Base-by-base conservation (phyloP, 2,113 vertebrate genomes). In the Podarcis cretensis region DNA sequence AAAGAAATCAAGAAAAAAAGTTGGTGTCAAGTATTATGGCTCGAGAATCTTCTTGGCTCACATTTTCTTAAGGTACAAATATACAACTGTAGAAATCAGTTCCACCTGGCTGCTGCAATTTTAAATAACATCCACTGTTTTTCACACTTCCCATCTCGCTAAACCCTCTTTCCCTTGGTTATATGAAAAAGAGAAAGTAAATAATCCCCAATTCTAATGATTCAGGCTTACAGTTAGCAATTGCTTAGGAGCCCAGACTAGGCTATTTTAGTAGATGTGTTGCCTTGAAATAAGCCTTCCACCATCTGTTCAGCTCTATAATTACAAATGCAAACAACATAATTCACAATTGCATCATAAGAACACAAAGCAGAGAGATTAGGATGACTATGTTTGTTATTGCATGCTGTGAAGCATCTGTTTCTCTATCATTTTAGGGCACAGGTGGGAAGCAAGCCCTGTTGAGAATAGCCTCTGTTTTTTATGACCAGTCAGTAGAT, bases 231-330 rank as follows among this genome's bases (percentile, higher is more conserved):
- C 76, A 69, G 69, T 73, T 91, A 95, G 86, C 89, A 87, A 71
- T 83, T 65, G 0, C 71, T 91, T 93, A 90, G 94, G 93, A 93
- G 71, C 87, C 32, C 40, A 85, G 82, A 83, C 81, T 2, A 87
- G 80, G 87, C 84, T 86, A 85, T 86, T 95, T 92, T 87, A 93
- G 85, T 90, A 92, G 90, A 73, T 85, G n/a, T 74, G 79, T 91
- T 89, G 89, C 89, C 93, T 89, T 90, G 94, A 82, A 81, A 92
- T 90, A 93, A 94, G 88, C 85, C 90, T 78, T 78, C 82, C 37
- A 66, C 95, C 94, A 95, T 95, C 94, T 96, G 95, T 89, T 94
- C 79, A 1, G 27, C 7, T 23, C 91, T 85, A 27, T 85, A 91
- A 93, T 92, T 79, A 87, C 23, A 84, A 92, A 92, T 57, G 86